Evolutionary conservation across 1,140 invertebrate species (phyloP).

Genomic region (Tetraneura akinire): DNA sequence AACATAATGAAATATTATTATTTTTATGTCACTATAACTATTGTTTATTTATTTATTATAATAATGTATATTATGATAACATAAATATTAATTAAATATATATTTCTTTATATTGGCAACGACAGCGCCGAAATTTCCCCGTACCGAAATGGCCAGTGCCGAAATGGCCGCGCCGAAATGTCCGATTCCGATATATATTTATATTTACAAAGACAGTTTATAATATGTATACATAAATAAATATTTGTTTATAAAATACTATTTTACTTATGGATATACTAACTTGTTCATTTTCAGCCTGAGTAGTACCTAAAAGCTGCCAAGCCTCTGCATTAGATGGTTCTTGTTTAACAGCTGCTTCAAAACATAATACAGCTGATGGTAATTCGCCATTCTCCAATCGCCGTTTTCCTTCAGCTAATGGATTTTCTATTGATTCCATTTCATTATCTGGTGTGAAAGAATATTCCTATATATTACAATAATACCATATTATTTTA

Average conservation of each 20-base stretch:
- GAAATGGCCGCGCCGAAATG: too few species aligned
- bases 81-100: too few species aligned
- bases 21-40: too few species aligned
- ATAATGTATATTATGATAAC: too few species aligned
- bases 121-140: too few species aligned
- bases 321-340: constrained; percentile 79
- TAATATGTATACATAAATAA: too few species aligned
- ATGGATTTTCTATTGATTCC: constrained; percentile 73
- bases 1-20: too few species aligned
- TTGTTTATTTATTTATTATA: too few species aligned
- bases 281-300: constrained; percentile 88
- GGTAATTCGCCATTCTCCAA: constrained; percentile 86
- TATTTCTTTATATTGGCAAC: too few species aligned
- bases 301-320: constrained; percentile 80
- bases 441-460: constrained; percentile 36
- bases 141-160: too few species aligned
- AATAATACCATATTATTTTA: neutral
- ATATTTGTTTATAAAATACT: neutral
- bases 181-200: too few species aligned
- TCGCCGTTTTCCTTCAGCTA: constrained; percentile 81
- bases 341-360: constrained; percentile 88
- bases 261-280: constrained; percentile 21
- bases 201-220: too few species aligned
- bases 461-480: constrained; percentile 2
- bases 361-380: constrained; percentile 94